phyloP scores from a whole-genome alignment of 2,113 vertebrate species.

The Martes martes region DNA sequence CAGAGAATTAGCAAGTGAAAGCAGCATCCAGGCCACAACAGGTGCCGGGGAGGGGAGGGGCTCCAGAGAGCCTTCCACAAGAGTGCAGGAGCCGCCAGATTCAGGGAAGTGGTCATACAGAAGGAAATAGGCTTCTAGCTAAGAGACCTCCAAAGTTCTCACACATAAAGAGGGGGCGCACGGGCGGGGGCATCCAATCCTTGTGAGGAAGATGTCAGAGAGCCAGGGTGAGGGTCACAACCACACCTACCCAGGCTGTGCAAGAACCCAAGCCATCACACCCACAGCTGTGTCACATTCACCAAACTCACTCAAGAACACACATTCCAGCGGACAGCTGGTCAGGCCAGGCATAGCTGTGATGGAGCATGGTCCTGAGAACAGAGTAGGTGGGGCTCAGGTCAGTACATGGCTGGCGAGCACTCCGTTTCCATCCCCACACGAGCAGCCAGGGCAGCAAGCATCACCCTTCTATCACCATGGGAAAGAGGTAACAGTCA shows the following conservation, averaged over 20 bases:
- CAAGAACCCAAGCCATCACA: neutral
- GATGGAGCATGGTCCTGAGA: neutral
- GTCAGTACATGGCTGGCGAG: neutral
- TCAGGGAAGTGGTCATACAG: neutral
- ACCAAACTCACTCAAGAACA: neutral
- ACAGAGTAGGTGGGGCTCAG: neutral
- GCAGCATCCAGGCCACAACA: neutral
- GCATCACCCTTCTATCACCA: neutral
- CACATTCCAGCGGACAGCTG: conserved; percentile 45
- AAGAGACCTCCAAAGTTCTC: neutral
- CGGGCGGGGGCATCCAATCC: neutral
- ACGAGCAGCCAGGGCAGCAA: neutral
- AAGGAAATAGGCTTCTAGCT: neutral
- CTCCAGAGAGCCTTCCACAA: too few relatives aligned
- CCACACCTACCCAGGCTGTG: neutral
- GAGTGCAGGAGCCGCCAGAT: neutral
- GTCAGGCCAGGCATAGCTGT: neutral
- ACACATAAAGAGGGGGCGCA: fast-evolving
- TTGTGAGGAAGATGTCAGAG: neutral
- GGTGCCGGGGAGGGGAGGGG: neutral
- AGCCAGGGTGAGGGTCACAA: neutral
- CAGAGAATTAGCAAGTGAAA: conserved; percentile 15
- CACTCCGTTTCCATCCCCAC: neutral
- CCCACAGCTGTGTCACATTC: conserved; percentile 7
- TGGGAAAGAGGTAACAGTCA: neutral